Conservation (phyloP, 2,888 invertebrate genomes). For the Stegophylla sp. region DNA sequence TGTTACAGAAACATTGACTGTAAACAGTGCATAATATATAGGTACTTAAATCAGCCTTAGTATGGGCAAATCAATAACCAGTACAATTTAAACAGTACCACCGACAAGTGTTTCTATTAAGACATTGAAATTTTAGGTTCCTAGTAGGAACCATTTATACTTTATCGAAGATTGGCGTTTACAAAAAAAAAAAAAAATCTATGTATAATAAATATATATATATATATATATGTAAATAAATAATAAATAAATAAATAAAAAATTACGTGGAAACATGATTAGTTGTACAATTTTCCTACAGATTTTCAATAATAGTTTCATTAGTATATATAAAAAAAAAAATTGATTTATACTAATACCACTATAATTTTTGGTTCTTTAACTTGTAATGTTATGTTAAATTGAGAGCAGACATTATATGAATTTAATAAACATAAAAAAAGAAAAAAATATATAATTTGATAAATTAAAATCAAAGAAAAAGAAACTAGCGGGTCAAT, state of each 20-base stretch:
- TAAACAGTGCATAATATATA: conserved; percentile 54
- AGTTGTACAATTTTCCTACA: conserved; percentile 20
- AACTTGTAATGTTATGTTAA: neutral
- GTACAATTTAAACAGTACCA: conserved; percentile 45
- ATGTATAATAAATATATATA: conserved; percentile 14
- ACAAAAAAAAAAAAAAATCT: conserved; percentile 16
- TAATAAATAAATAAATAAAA: conserved; percentile 55
- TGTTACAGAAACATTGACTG: conserved; percentile 57
- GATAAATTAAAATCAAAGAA: conserved; percentile 13
- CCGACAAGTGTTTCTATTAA: conserved; percentile 44
- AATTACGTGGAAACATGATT: conserved; percentile 49
- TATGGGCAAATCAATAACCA: conserved; percentile 46
- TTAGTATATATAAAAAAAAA: conserved; percentile 23
- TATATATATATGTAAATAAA: conserved; percentile 30
- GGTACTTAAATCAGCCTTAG: conserved; percentile 57
- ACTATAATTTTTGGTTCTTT: conserved; percentile 2
- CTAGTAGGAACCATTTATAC: conserved; percentile 50
- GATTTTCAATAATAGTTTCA: neutral
- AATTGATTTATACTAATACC: neutral
- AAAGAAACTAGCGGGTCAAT: neutral
- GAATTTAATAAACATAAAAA: conserved; percentile 1
- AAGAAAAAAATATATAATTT: neutral
- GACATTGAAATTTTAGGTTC: conserved; percentile 33
- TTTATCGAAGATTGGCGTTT: conserved; percentile 34
- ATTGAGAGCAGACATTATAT: conserved; percentile 10